Base-by-base conservation (phyloP, 2,797 vertebrate genomes). In the Discoglossus pictus region DNA sequence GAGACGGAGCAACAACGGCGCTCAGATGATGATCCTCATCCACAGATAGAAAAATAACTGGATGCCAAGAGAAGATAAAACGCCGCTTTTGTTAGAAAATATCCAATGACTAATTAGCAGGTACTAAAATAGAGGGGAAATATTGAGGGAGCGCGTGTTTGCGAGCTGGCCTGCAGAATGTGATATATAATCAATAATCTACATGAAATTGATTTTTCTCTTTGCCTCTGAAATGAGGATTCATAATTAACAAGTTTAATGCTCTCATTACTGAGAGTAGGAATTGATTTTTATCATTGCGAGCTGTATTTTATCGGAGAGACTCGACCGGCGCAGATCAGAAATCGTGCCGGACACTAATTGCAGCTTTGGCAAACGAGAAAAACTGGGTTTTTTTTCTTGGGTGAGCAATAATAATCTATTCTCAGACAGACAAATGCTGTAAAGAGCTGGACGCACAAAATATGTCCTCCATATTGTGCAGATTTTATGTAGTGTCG, bases 231-330 rank as follows among this genome's bases (percentile, higher is more conserved):
- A 47, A 52, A 53, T 38, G 39, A 38, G 31, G 42, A 62, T 39
- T 61, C 23, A 54, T 54, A 54, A 69, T 61, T 61, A 54, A 55
- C 40, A 12, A 15, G 7, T 21, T 34, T 27, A 25, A 69, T 61
- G 58, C 51, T 54, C 66, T 54, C 40, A 25, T 69, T 68, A 35
- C 46, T 50, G 3, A 54, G 46, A 61, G 56, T 68, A 61, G 39
- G 39, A 68, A 68, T 68, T 61, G 66, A 69, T 69, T 69, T 68
- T 54, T 43, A 61, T 68, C 66, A 46, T 54, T 7, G 15, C 2
- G 40, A 27, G 47, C 47, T 16, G 50, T 48, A 43, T 55, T 61
- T 54, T 69, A 61, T 48, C 27, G 58, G 38, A 5, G 46, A 47
- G 2, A 40, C 62, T 51, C 31, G 34, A 46, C 66, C 66, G 13